These are phyloP conservation scores for Coptotermes formosanus DNA, from an alignment of 1,140 invertebrate genomes.

Conservation along the genomic window DNA sequence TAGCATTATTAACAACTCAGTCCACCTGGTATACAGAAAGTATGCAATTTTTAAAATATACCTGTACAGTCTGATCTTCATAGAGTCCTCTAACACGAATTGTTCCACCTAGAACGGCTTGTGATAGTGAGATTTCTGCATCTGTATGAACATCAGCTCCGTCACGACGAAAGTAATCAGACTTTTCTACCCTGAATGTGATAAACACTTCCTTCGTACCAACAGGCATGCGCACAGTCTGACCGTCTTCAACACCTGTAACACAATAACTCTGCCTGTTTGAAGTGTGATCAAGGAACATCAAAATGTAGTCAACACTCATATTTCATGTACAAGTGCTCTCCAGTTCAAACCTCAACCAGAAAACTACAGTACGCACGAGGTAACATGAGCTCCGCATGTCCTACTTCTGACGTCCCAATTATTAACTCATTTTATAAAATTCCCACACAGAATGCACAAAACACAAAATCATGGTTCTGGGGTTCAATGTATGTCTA, in stretches of 20 bases:
- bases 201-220: constrained; percentile 90
- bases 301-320: no score
- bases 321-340: no score
- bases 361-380: no score
- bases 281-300: no score
- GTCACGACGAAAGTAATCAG: constrained; percentile 88
- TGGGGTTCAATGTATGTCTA: no score
- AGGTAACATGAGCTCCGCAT: no score
- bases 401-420: no score
- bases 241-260: constrained; percentile 86
- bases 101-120: constrained; percentile 91
- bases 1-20: neutral
- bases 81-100: constrained; percentile 91
- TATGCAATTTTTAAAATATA: constrained; percentile 44
- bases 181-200: constrained; percentile 88
- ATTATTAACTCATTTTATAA: no score
- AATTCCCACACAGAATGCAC: no score
- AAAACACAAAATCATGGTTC: no score
- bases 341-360: no score
- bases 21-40: no score
- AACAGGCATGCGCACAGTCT: constrained; percentile 90
- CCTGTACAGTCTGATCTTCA: constrained; percentile 86
- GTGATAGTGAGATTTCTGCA: constrained; percentile 79
- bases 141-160: constrained; percentile 94
- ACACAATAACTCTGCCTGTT: neutral